Conservation (phyloP, 2,113 vertebrate species). For the Callionymus lyra region DNA sequence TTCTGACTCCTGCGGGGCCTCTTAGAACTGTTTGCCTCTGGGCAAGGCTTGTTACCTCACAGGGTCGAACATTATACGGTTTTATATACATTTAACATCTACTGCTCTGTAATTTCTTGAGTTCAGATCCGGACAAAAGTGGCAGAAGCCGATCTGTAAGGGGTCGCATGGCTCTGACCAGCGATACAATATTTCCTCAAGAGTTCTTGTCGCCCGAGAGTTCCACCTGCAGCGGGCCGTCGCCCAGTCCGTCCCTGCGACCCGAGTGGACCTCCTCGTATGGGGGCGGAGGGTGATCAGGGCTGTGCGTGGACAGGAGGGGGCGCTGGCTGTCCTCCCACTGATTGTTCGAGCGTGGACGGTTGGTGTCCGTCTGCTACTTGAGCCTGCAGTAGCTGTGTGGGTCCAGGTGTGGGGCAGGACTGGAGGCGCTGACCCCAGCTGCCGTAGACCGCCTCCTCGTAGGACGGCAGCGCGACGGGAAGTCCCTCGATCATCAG, state of each 20-base stretch:
- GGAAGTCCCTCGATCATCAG: slow-evolving; percentile 58
- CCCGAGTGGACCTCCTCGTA: slow-evolving; percentile 53
- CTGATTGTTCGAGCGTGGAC: slow-evolving; percentile 9
- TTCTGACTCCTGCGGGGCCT: too few relatives aligned
- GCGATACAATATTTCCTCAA: too few relatives aligned
- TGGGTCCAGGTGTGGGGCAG: slow-evolving; percentile 34
- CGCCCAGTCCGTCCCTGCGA: slow-evolving; percentile 15
- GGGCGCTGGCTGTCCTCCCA: slow-evolving; percentile 18
- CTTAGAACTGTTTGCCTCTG: too few relatives aligned
- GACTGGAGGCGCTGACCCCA: slow-evolving; percentile 57
- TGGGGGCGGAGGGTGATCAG: slow-evolving; percentile 47
- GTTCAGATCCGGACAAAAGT: too few relatives aligned
- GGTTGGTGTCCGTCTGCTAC: slow-evolving; percentile 25
- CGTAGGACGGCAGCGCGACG: slow-evolving; percentile 63
- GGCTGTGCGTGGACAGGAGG: slow-evolving; percentile 28
- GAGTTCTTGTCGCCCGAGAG: slow-evolving; percentile 55
- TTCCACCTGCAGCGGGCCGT: slow-evolving; percentile 23
- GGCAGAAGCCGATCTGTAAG: too few relatives aligned
- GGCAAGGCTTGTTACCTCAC: too few relatives aligned
- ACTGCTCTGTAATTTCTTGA: too few relatives aligned
- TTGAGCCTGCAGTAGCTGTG: slow-evolving; percentile 58
- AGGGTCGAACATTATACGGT: too few relatives aligned
- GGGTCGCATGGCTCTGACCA: too few relatives aligned
- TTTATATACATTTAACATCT: too few relatives aligned
- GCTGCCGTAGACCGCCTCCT: slow-evolving; percentile 67